phyloP scores from a whole-genome alignment of 2,888 invertebrate genomes.

The Microctonus brassicae region DNA sequence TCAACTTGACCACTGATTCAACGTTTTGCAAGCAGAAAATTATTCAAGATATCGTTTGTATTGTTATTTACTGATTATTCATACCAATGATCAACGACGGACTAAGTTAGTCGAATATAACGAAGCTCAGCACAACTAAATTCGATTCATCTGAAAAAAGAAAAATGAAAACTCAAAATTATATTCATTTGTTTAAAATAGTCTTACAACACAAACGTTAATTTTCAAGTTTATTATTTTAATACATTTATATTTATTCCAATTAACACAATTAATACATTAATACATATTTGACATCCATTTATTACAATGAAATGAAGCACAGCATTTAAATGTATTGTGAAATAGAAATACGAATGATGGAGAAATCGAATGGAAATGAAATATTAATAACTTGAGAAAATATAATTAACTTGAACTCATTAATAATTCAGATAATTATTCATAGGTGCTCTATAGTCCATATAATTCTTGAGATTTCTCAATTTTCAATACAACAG shows the following conservation, averaged over 20 bases:
- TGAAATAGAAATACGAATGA: too few relatives aligned
- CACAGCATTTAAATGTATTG: neutral
- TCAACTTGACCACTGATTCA: slow-evolving; percentile 11
- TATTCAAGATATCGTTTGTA: slow-evolving; percentile 43
- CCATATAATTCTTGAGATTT: too few relatives aligned
- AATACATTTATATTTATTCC: neutral
- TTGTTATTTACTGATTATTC: slow-evolving; percentile 46
- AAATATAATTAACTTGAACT: slow-evolving; percentile 51
- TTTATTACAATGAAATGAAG: neutral
- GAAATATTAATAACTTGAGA: slow-evolving; percentile 51
- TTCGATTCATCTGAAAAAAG: too few relatives aligned
- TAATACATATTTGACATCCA: too few relatives aligned
- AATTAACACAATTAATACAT: neutral
- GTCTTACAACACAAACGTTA: too few relatives aligned
- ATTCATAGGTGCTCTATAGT: too few relatives aligned
- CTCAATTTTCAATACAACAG: slow-evolving; percentile 29
- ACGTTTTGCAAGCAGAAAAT: slow-evolving; percentile 38
- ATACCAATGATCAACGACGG: slow-evolving; percentile 46
- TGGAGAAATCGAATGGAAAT: slow-evolving; percentile 54
- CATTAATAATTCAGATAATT: slow-evolving; percentile 7
- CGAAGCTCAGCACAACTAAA: slow-evolving; percentile 34
- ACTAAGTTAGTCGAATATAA: slow-evolving; percentile 46
- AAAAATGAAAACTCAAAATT: slow-evolving; percentile 40
- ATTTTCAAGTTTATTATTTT: too few relatives aligned
- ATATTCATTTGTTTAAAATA: too few relatives aligned